Base-by-base conservation (phyloP, 1,140 invertebrate species). In the Samia ricini region DNA sequence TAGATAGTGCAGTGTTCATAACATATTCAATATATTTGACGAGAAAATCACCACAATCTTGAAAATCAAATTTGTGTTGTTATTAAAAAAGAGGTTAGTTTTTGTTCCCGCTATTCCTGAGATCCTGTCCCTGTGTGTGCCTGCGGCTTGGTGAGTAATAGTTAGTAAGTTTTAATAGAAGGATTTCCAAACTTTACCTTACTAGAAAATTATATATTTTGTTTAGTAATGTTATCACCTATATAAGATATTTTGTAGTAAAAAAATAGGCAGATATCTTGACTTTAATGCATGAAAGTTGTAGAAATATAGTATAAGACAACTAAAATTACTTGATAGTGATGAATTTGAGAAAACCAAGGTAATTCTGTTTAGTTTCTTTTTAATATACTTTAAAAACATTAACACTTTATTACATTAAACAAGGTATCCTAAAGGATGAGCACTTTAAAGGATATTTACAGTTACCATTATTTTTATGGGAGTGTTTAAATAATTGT, bases 121-220 rank as follows among this genome's bases (percentile, higher is more conserved):
- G 36, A 22, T 24, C 69, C 64, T 69, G 65, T 63, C 72, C 70
- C 61, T 52, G 55, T 65, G 71, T 66, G 69, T 66, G 75, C 42
- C 74, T 69, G 63, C 86, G 79, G 86, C 77, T 83, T 60, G 86
- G 86, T 89, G 83, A 89, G 86, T 89, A 86, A 77, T 89, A 89
- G 86, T 56, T 18, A 65, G 71, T 88, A 89, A 86, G 86, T 81
- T 82, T 56, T 51, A 76, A 68, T 57, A 21, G 52, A 84, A 84
- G 72, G 72, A 62, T 71, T 68, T 78, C 83, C 84, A 83, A 59
- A 23, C 24, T 33, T n/a, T 22, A 20, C 15, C 7, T 64, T 65
- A 23, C 1, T 18, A 61, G 49, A 6, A 19, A 12, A 56, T 15
- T 24, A 8, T 29, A 15, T n/a, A 18, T 63, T 36, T 51, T 21